phyloP scores from a whole-genome alignment of 2,888 invertebrate species.

The Hecatera dysodea region DNA sequence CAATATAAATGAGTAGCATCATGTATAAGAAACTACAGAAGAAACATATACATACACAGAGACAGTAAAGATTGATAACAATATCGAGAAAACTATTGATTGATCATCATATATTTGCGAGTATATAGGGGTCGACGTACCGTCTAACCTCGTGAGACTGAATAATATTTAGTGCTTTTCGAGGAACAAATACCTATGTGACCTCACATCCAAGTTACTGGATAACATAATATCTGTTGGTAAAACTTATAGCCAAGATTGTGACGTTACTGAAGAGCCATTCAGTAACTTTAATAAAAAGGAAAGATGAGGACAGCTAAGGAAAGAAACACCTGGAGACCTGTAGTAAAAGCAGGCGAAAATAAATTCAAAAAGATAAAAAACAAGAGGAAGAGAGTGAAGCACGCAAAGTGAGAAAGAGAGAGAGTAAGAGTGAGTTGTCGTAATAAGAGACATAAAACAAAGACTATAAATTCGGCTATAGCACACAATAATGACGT shows the following conservation, averaged over 20 bases:
- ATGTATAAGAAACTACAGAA: neutral
- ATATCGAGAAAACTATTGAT: neutral
- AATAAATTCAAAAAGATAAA: neutral
- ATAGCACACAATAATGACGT: slow-evolving; percentile 53
- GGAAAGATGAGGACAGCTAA: neutral
- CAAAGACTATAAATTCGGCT: slow-evolving; percentile 5
- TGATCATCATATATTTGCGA: too few species aligned
- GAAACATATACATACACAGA: neutral
- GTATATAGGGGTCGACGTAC: neutral
- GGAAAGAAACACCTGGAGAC: neutral
- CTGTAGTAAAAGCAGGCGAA: neutral
- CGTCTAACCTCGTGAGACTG: neutral
- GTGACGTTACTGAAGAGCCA: neutral
- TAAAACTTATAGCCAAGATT: neutral
- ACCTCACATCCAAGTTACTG: neutral
- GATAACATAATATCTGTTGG: neutral
- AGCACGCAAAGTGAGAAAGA: neutral
- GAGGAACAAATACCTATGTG: neutral
- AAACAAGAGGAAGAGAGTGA: neutral
- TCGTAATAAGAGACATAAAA: slow-evolving; percentile 13
- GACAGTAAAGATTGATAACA: neutral
- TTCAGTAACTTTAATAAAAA: neutral
- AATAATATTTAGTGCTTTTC: neutral
- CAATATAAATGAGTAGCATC: neutral
- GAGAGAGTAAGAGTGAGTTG: neutral